phyloP scores from a whole-genome alignment of 1,140 invertebrate species.

The Metaphire vulgaris region DNA sequence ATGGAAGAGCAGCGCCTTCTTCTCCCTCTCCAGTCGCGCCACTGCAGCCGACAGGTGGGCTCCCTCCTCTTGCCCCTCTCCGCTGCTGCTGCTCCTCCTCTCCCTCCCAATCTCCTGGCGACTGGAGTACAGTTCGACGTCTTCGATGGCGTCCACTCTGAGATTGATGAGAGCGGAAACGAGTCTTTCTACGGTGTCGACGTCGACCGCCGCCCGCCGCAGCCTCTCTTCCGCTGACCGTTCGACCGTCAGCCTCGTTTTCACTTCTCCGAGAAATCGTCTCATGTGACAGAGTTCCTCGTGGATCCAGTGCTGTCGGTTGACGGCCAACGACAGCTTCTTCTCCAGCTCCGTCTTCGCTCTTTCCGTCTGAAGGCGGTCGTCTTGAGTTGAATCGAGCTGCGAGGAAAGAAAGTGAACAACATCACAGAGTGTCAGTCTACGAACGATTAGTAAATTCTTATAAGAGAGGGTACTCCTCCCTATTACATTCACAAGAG shows the following conservation, averaged over 20 bases:
- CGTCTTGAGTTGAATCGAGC: not conserved
- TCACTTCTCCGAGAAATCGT: not conserved
- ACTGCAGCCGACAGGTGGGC: not conserved
- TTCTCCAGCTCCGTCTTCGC: not conserved
- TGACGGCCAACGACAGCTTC: not conserved
- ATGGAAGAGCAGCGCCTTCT: not conserved
- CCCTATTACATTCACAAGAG: too few species aligned
- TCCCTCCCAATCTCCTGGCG: not conserved
- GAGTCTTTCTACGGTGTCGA: not conserved
- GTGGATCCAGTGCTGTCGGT: not conserved
- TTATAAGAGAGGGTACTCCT: too few species aligned
- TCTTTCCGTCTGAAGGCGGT: not conserved
- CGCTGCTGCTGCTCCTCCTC: not conserved
- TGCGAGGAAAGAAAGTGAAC: not conserved
- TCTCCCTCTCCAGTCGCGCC: slow-evolving; percentile 6
- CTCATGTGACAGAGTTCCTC: not conserved
- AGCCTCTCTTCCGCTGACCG: not conserved
- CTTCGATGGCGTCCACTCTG: not conserved
- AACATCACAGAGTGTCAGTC: too few species aligned
- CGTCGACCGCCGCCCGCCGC: not conserved
- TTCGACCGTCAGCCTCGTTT: not conserved
- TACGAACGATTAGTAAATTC: too few species aligned
- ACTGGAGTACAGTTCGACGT: not conserved
- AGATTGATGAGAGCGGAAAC: not conserved
- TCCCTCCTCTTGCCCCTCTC: not conserved